phyloP scores from a whole-genome alignment of 2,888 invertebrate species.

The Chalcis sispes region DNA sequence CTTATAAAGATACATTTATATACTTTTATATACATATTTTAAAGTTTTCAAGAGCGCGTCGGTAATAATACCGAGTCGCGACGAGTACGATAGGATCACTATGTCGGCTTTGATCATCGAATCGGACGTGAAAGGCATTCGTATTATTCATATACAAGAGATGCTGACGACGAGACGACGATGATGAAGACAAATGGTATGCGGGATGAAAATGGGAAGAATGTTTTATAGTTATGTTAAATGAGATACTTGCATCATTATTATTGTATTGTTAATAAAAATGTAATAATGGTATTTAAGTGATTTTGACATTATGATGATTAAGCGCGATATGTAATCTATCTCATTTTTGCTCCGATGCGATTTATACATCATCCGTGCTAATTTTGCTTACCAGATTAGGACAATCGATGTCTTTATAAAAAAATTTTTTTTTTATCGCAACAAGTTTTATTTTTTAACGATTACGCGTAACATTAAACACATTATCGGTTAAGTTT shows the following conservation, averaged over 20 bases:
- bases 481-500: no score
- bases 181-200: conserved; percentile 57
- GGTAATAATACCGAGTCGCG: conserved; percentile 13
- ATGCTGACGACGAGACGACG: conserved; percentile 47
- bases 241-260: conserved; percentile 28
- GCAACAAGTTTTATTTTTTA: no score
- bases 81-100: conserved; percentile 51
- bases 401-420: no score
- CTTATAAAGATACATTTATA: no score
- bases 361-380: no score
- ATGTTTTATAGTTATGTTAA: conserved; percentile 52
- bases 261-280: conserved; percentile 24
- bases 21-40: no score
- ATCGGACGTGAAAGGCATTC: conserved; percentile 54
- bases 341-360: not conserved
- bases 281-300: conserved; percentile 40
- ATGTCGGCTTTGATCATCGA: conserved; percentile 42
- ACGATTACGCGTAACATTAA: no score
- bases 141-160: conserved; percentile 53
- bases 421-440: no score
- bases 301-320: conserved; percentile 48
- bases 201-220: conserved; percentile 39
- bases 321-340: conserved; percentile 21
- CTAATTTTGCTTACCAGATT: no score
- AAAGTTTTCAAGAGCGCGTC: not conserved